These are phyloP conservation scores for Pongo abelii DNA, from an alignment of 2,113 vertebrate genomes.

Conservation along the genomic window DNA sequence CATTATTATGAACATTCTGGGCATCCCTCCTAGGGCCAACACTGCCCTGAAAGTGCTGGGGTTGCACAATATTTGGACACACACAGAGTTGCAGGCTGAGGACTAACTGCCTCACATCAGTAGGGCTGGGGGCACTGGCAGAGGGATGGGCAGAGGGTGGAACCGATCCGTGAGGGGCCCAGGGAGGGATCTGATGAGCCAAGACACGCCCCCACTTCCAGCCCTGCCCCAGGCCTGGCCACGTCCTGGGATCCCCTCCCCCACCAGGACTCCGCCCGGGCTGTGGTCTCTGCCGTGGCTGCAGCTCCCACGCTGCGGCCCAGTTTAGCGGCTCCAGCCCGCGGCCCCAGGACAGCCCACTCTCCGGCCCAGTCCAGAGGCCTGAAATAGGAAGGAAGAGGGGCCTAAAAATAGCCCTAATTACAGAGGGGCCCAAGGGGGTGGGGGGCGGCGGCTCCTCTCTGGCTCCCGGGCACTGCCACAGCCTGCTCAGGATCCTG, in stretches of 20 bases:
- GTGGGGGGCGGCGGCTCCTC: slow-evolving; percentile 64
- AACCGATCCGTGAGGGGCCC: neutral
- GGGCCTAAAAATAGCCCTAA: slow-evolving; percentile 86
- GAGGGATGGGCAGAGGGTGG: neutral
- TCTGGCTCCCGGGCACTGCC: slow-evolving; percentile 77
- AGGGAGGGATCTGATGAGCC: neutral
- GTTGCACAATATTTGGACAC: neutral
- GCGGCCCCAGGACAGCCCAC: slow-evolving; percentile 77
- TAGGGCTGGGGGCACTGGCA: neutral
- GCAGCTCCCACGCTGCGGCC: slow-evolving; percentile 82
- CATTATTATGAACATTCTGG: neutral
- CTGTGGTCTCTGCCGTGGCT: slow-evolving; percentile 77
- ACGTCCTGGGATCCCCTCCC: slow-evolving; percentile 67
- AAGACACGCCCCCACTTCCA: slow-evolving; percentile 8
- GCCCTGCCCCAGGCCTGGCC: slow-evolving; percentile 45
- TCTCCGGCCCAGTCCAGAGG: slow-evolving; percentile 81
- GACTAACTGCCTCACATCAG: neutral
- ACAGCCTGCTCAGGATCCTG: slow-evolving; percentile 71
- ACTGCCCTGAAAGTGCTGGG: neutral
- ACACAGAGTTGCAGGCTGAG: neutral
- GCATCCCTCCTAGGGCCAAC: neutral
- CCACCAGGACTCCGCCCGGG: slow-evolving; percentile 38
- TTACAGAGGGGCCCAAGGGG: slow-evolving; percentile 81
- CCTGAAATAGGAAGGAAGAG: slow-evolving; percentile 87
- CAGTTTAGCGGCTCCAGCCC: slow-evolving; percentile 80